A percentile compares a stretch with the other conserved stretches of the same genome.
These are phyloP conservation scores for Holothuria glaberrima DNA, from an alignment of 35 echinoderm and acorn worm species.

Conservation along the genomic window DNA sequence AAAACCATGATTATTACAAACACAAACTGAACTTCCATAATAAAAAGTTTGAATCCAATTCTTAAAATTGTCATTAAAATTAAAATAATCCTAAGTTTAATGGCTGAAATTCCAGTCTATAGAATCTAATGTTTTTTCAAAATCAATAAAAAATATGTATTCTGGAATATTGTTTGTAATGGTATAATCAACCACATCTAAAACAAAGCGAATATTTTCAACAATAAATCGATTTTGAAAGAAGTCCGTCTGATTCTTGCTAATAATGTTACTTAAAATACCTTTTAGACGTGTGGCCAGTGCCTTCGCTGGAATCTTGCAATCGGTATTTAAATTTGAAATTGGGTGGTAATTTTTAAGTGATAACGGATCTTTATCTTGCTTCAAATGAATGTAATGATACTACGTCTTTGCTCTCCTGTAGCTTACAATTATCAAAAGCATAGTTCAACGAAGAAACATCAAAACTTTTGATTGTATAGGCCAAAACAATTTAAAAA, in stretches of 20 bases:
- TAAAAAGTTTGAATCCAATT: too few species aligned
- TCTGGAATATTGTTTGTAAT: not conserved
- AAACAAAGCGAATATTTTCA: constrained; percentile 31
- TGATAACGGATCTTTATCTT: constrained; percentile 20
- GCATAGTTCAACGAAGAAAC: constrained; percentile 10
- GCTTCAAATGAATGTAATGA: constrained; percentile 22
- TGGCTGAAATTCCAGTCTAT: too few species aligned
- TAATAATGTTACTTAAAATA: not conserved
- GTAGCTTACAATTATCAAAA: not conserved
- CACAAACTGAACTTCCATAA: too few species aligned
- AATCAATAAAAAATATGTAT: too few species aligned
- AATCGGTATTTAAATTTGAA: constrained; percentile 27
- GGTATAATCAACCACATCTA: not conserved
- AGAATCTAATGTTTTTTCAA: constrained; percentile 9
- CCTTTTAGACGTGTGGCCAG: not conserved
- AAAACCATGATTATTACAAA: too few species aligned
- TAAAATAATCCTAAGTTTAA: too few species aligned
- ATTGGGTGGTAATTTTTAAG: not conserved
- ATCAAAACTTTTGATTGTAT: not conserved
- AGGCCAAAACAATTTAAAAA: not conserved
- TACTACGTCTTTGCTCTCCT: not conserved
- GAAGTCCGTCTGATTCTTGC: constrained; percentile 5
- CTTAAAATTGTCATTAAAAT: too few species aligned
- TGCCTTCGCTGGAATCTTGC: not conserved
- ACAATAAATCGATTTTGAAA: constrained; percentile 17